A percentile compares a stretch with the other conserved stretches of the same genome.
Conservation (phyloP, 1,140 invertebrate species). For the Cherax quadricarinatus region DNA sequence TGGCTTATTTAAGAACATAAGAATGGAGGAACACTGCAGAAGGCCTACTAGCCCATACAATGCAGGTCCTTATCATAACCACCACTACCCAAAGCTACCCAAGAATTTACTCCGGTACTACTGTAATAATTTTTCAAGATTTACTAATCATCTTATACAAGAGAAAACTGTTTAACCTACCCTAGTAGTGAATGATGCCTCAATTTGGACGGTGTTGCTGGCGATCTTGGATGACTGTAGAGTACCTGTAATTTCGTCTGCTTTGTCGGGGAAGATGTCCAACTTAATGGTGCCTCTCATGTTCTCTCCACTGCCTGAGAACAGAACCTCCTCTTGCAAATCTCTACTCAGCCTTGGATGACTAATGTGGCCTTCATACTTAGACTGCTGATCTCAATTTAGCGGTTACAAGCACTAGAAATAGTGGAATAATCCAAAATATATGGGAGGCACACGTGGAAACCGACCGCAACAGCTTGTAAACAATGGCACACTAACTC, state of each 20-base stretch:
- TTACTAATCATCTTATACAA: neutral
- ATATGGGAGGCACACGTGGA: no score
- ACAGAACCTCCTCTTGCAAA: neutral
- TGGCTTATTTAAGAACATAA: no score
- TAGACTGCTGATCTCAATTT: neutral
- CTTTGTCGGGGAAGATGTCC: constrained; percentile 41
- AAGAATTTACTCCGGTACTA: neutral
- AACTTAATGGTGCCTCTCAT: constrained; percentile 26
- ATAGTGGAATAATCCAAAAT: no score
- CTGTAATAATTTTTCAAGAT: neutral
- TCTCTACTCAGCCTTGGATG: constrained; percentile 17
- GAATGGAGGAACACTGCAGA: no score
- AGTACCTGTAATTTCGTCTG: constrained; percentile 31
- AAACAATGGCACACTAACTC: no score
- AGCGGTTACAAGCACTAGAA: no score
- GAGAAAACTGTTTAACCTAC: neutral
- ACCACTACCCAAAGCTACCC: neutral
- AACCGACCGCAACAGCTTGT: no score
- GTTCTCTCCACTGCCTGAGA: constrained; percentile 4
- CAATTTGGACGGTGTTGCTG: constrained; percentile 46
- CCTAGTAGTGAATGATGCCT: constrained; percentile 19
- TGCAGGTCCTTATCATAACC: no score
- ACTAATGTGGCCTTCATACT: constrained; percentile 19
- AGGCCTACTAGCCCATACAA: no score
- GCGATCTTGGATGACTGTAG: constrained; percentile 7